Evolutionary conservation across 2,888 invertebrate species (phyloP).

Genomic region (Villa cingulata): DNA sequence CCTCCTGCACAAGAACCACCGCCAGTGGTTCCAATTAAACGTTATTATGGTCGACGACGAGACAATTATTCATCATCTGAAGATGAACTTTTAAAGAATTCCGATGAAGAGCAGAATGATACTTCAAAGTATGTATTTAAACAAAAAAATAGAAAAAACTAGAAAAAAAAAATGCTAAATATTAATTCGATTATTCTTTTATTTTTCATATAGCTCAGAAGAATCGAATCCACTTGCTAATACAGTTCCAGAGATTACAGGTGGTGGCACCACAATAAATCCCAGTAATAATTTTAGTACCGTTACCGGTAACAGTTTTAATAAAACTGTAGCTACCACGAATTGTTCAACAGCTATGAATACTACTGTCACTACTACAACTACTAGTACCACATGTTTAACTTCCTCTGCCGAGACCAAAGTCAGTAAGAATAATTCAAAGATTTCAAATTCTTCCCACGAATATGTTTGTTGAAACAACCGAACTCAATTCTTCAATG

Average conservation of each 20-base stretch:
- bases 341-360: not conserved
- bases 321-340: constrained; percentile 15
- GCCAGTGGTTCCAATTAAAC: constrained; percentile 34
- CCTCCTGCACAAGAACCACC: constrained; percentile 6
- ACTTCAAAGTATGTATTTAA: constrained; percentile 20
- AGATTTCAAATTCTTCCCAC: not conserved
- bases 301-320: constrained; percentile 42
- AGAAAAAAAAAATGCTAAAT: not conserved
- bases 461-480: not conserved
- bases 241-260: constrained; percentile 7
- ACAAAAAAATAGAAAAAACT: constrained; percentile 25
- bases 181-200: not conserved
- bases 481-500: not conserved
- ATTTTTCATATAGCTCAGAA: constrained; percentile 22
- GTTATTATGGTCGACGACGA: constrained; percentile 45
- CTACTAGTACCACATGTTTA: constrained; percentile 26
- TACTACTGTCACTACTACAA: not conserved
- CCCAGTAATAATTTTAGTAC: too few species aligned
- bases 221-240: constrained; percentile 27
- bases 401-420: constrained; percentile 60
- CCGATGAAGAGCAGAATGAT: constrained; percentile 23
- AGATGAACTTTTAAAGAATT: constrained; percentile 25
- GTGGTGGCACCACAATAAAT: constrained; percentile 32
- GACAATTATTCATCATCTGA: constrained; percentile 42
- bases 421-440: constrained; percentile 87